These are phyloP conservation scores for Ophioderma brevispina DNA, from an alignment of 35 echinoderm and acorn worm species.

Conservation along the genomic window DNA sequence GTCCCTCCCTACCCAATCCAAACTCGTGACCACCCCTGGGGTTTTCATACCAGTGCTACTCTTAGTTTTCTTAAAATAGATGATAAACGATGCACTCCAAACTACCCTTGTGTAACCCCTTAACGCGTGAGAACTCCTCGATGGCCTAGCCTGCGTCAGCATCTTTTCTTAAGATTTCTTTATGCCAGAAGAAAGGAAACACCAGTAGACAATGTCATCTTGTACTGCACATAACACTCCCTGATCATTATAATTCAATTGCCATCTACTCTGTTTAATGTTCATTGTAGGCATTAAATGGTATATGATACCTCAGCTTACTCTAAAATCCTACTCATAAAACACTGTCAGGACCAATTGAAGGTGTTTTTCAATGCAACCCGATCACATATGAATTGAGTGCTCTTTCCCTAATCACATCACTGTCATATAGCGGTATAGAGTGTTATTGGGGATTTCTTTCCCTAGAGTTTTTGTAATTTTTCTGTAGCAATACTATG, in stretches of 20 bases:
- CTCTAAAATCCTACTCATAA: background rate
- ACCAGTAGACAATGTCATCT: background rate
- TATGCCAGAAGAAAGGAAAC: background rate
- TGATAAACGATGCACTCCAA: no score
- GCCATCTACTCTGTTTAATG: background rate
- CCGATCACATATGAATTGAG: background rate
- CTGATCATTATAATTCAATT: background rate
- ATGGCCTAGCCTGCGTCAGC: no score
- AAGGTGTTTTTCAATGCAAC: background rate
- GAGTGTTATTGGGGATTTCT: background rate
- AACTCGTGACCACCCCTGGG: no score
- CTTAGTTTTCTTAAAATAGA: no score
- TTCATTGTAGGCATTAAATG: background rate
- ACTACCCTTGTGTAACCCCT: no score
- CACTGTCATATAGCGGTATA: background rate
- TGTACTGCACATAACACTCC: background rate
- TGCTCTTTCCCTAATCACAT: background rate
- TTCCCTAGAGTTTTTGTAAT: background rate
- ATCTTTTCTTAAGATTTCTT: background rate
- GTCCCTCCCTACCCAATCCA: no score
- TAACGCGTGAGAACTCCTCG: no score
- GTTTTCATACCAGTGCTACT: no score
- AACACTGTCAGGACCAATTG: background rate
- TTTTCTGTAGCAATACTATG: background rate
- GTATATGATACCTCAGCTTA: background rate